Percentiles rank a stretch among this genome's conserved stretches.
Evolutionary conservation across 1,140 invertebrate genomes (phyloP).

Genomic region (Bombus waltoni): DNA sequence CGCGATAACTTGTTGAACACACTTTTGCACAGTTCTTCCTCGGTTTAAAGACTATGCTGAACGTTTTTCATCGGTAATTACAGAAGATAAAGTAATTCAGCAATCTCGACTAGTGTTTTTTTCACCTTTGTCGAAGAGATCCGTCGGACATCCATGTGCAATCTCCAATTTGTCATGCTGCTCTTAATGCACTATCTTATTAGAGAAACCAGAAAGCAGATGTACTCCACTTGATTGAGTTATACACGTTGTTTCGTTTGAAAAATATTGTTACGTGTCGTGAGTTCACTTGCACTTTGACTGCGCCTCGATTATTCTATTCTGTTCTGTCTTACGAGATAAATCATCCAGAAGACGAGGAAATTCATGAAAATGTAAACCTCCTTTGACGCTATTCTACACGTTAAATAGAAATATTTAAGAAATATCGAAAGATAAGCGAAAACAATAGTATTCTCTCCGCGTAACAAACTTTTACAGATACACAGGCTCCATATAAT

Average conservation of each 20-base stretch:
- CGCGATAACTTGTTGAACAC: neutral
- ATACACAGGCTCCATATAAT: too few species aligned
- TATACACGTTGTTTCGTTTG: neutral
- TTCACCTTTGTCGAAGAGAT: neutral
- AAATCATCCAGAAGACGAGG: neutral
- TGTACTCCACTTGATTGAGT: too few species aligned
- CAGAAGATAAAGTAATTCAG: constrained; percentile 7
- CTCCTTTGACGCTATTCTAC: neutral
- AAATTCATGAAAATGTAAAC: too few species aligned
- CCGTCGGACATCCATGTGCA: too few species aligned
- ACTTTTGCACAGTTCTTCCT: neutral
- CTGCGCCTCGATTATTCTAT: neutral
- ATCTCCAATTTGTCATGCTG: neutral
- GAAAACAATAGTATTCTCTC: too few species aligned
- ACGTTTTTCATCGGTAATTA: neutral
- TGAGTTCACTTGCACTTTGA: neutral
- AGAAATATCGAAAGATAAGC: too few species aligned
- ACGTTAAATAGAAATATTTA: neutral
- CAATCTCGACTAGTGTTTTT: neutral
- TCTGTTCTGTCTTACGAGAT: neutral
- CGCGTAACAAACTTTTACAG: too few species aligned
- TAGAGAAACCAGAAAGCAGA: neutral
- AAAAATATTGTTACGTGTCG: neutral
- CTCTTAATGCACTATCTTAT: neutral
- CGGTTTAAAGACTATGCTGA: neutral